These are phyloP conservation scores for Cavia aperea DNA, from an alignment of 2,113 vertebrate genomes.

Conservation along the genomic window DNA sequence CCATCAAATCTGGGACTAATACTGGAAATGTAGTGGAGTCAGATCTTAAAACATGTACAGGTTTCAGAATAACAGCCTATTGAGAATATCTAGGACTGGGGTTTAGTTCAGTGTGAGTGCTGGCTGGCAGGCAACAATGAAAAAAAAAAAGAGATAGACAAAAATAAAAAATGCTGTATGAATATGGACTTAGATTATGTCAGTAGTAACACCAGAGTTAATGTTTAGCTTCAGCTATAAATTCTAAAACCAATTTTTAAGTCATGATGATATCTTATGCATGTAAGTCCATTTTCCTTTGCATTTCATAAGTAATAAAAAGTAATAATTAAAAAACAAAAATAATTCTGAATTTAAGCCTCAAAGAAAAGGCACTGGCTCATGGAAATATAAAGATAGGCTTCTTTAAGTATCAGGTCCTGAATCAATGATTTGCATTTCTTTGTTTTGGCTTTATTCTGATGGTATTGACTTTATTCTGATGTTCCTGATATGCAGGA, in stretches of 20 bases:
- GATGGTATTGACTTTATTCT: background rate
- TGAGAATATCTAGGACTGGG: background rate
- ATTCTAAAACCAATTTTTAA: background rate
- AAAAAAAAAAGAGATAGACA: background rate
- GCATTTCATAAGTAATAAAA: constrained; percentile 11
- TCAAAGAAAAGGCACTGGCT: background rate
- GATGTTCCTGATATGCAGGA: background rate
- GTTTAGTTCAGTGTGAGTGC: background rate
- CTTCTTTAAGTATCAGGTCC: background rate
- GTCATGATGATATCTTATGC: background rate
- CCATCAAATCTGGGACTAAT: background rate
- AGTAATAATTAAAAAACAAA: background rate
- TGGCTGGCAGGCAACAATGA: background rate
- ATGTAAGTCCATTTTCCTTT: constrained; percentile 28
- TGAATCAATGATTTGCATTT: background rate
- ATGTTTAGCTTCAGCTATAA: background rate
- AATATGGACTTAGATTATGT: constrained; percentile 11
- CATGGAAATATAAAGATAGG: background rate
- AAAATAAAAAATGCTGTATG: background rate
- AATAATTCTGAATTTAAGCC: background rate
- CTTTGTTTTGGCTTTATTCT: background rate
- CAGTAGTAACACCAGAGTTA: background rate
- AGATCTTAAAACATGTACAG: background rate
- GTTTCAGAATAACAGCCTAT: constrained; percentile 24
- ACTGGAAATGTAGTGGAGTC: background rate